Conservation (phyloP, 2,113 vertebrate genomes). For the Dendrocopos noguchii region DNA sequence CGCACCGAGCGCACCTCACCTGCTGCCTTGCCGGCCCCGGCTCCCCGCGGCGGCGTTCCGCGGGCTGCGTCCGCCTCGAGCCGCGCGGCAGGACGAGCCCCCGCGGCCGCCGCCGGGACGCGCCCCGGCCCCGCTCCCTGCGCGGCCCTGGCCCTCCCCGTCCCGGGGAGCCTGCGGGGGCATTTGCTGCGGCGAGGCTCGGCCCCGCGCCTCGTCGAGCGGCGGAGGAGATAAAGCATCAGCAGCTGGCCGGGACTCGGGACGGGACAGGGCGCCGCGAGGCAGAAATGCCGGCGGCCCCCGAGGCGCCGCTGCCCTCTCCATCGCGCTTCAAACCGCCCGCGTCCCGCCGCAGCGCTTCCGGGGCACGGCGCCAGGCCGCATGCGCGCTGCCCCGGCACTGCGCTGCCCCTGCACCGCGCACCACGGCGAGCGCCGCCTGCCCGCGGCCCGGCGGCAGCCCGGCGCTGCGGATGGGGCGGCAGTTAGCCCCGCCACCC, state of each 20-base stretch:
- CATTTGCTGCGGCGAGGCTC: background rate
- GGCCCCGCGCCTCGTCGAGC: background rate
- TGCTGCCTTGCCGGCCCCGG: background rate
- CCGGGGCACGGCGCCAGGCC: background rate
- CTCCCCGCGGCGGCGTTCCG: background rate
- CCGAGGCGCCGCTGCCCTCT: background rate
- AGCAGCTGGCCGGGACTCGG: background rate
- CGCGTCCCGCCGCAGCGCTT: background rate
- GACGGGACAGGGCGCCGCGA: background rate
- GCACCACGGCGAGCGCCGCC: background rate
- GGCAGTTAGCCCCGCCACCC: background rate
- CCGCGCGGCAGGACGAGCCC: background rate
- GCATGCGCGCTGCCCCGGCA: background rate
- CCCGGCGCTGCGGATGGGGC: too few relatives aligned
- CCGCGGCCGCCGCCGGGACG: too few relatives aligned
- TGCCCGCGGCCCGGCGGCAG: too few relatives aligned
- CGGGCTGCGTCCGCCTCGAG: background rate
- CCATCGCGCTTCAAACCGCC: background rate
- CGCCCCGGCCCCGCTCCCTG: background rate
- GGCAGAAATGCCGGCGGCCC: rapidly evolving
- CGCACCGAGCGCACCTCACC: background rate
- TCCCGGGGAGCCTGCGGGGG: background rate
- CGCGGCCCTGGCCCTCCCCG: background rate
- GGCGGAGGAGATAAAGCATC: too few relatives aligned
- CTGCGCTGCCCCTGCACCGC: background rate